A percentile compares a stretch with the other conserved stretches of the same genome.
phyloP scores from a whole-genome alignment of 2,113 vertebrate species.

The Theristicus caerulescens region DNA sequence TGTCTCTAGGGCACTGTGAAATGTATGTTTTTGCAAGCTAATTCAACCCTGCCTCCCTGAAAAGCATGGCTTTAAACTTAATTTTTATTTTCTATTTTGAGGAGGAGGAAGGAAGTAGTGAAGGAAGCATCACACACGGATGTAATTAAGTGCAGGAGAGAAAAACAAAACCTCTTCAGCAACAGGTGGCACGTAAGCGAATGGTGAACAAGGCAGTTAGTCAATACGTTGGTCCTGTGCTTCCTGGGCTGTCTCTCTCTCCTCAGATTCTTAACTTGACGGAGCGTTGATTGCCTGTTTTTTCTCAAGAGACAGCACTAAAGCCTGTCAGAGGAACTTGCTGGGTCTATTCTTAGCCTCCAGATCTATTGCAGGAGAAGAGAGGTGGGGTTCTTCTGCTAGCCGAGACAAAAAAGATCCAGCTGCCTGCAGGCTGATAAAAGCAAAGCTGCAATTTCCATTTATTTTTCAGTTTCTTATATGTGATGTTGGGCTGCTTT shows the following conservation, averaged over 20 bases:
- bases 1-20: background rate
- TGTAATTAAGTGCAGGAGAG: background rate
- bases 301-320: background rate
- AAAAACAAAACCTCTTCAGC: background rate
- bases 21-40: background rate
- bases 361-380: background rate
- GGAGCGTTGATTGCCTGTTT: background rate
- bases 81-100: background rate
- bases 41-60: background rate
- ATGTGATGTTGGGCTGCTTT: background rate
- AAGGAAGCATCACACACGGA: fast-evolving
- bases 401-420: background rate
- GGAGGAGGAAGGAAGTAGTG: background rate
- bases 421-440: slow-evolving; percentile 25
- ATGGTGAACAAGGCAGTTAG: slow-evolving; percentile 6
- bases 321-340: background rate
- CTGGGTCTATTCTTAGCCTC: slow-evolving; percentile 1
- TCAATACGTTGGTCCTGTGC: background rate
- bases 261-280: background rate
- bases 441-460: slow-evolving; percentile 24
- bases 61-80: background rate
- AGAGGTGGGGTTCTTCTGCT: background rate
- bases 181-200: background rate
- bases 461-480: slow-evolving; percentile 45
- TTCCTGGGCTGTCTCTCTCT: background rate